Conservation (phyloP, 2,888 invertebrate species). For the Diabrotica balteata region DNA sequence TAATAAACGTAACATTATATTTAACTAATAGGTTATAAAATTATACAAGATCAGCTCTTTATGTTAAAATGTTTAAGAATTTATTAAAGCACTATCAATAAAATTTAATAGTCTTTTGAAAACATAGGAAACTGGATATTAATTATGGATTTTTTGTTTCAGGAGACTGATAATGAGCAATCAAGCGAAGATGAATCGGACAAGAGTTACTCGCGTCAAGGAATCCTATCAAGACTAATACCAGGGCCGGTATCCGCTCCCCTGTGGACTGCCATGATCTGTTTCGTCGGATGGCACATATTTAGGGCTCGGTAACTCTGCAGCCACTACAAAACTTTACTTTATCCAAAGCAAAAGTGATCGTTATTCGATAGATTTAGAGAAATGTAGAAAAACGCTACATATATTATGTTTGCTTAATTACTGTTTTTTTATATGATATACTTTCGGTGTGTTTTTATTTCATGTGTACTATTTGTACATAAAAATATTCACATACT, state of each 20-base stretch:
- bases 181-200: constrained; percentile 10
- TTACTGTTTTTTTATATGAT: constrained; percentile 45
- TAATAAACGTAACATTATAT: too few species aligned
- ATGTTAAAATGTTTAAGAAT: too few species aligned
- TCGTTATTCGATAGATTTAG: constrained; percentile 45
- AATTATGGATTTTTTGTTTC: constrained; percentile 28
- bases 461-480: constrained; percentile 46
- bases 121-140: neutral
- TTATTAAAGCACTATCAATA: too few species aligned
- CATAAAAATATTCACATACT: constrained; percentile 45
- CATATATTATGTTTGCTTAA: constrained; percentile 49
- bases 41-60: too few species aligned
- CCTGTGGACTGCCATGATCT: constrained; percentile 67
- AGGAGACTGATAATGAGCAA: constrained; percentile 37
- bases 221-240: constrained; percentile 66
- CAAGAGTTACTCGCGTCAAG: constrained; percentile 47
- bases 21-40: too few species aligned
- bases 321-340: constrained; percentile 39
- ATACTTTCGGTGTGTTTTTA: constrained; percentile 57
- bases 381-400: constrained; percentile 37
- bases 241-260: constrained; percentile 52
- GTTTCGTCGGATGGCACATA: constrained; percentile 70
- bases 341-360: constrained; percentile 58
- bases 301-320: constrained; percentile 62
- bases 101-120: too few species aligned